Evolutionary conservation across 35 echinoderm and acorn worm species (phyloP).

Genomic region (Ptychodera flava): DNA sequence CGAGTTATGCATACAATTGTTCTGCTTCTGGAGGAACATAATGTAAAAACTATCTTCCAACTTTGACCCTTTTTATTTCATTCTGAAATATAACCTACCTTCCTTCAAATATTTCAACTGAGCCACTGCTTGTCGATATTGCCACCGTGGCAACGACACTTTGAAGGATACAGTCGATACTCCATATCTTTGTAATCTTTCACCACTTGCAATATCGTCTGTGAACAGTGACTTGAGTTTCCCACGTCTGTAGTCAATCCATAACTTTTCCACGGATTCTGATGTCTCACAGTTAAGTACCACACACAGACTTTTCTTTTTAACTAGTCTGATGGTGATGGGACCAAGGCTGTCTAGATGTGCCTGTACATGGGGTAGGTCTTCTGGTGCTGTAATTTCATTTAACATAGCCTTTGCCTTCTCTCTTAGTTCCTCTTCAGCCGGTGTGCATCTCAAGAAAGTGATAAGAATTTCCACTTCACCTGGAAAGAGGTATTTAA

Average conservation of each 20-base stretch:
- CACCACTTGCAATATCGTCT: neutral
- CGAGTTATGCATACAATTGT: too few species aligned
- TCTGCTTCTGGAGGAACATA: too few species aligned
- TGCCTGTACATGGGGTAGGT: neutral
- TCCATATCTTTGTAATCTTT: neutral
- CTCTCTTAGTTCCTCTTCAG: neutral
- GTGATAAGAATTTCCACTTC: too few species aligned
- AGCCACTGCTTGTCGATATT: too few species aligned
- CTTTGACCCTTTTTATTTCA: too few species aligned
- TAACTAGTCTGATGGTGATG: neutral
- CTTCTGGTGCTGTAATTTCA: neutral
- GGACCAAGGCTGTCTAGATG: neutral
- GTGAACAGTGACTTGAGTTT: neutral
- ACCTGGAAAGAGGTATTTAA: too few species aligned
- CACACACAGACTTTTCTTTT: neutral
- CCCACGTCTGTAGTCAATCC: neutral
- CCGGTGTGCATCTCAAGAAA: neutral
- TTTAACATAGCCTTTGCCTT: neutral
- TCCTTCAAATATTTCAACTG: too few species aligned
- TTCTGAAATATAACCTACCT: too few species aligned
- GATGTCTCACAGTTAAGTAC: neutral
- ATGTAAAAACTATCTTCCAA: too few species aligned
- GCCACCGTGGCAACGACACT: too few species aligned
- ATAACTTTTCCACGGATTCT: neutral
- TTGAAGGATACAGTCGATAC: neutral